A percentile compares a stretch with the other conserved stretches of the same genome.
These are phyloP conservation scores for Catostylus mosaicus DNA, from an alignment of 30 jellyfish, hydroid and myxozoan species.

Conservation along the genomic window DNA sequence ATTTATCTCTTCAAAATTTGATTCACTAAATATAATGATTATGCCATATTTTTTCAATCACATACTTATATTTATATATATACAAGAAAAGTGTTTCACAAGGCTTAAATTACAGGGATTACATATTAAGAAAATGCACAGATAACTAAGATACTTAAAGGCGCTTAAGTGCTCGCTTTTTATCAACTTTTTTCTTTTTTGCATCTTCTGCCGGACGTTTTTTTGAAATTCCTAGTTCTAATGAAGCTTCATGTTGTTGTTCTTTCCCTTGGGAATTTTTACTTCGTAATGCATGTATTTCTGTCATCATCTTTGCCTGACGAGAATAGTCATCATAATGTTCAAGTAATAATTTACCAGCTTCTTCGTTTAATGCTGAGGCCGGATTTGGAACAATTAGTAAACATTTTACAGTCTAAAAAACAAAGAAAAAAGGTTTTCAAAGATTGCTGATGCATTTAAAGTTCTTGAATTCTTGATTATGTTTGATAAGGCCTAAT, in stretches of 20 bases:
- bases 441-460: no score
- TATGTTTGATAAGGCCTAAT: no score
- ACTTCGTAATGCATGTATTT: slow-evolving; percentile 82
- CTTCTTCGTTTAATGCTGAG: slow-evolving; percentile 98
- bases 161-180: slow-evolving; percentile 91
- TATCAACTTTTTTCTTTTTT: slow-evolving; percentile 86
- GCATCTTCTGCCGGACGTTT: slow-evolving; percentile 90
- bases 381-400: slow-evolving; percentile 96
- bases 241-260: slow-evolving; percentile 1
- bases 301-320: slow-evolving; percentile 98
- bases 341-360: slow-evolving; percentile 93
- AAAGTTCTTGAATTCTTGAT: no score
- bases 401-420: slow-evolving; percentile 91
- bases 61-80: slow-evolving; percentile 4
- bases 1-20: neutral
- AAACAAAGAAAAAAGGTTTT: slow-evolving; percentile 22
- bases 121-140: neutral
- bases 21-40: slow-evolving; percentile 3
- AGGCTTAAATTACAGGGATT: neutral
- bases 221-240: slow-evolving; percentile 49
- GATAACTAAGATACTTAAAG: slow-evolving; percentile 33
- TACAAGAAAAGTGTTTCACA: slow-evolving; percentile 8
- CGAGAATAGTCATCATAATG: slow-evolving; percentile 94
- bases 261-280: slow-evolving; percentile 30
- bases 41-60: slow-evolving; percentile 9